A percentile compares a stretch with the other conserved stretches of the same genome.
Conservation (phyloP, 2,113 vertebrate species). For the Pseudopipra pipra region DNA sequence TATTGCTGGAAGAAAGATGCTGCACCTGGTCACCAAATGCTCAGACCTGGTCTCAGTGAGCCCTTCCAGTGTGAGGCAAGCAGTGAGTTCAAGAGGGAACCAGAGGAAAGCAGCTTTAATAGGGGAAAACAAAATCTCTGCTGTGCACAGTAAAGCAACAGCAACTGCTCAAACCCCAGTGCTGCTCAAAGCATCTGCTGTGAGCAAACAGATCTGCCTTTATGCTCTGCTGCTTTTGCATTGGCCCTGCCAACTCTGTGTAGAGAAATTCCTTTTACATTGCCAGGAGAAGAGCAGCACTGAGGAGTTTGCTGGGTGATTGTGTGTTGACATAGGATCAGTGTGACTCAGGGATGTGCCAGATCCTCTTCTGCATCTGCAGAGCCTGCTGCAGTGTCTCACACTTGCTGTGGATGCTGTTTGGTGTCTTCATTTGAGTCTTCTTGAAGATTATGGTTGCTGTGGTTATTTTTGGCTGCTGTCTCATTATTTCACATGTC, state of each 20-base stretch:
- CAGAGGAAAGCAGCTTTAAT: background rate
- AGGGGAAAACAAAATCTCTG: background rate
- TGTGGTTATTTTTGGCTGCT: conserved; percentile 32
- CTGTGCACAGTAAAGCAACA: background rate
- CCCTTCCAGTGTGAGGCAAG: background rate
- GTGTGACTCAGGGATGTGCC: background rate
- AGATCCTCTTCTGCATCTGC: background rate
- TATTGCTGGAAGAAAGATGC: background rate
- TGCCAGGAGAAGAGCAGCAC: background rate
- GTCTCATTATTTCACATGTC: background rate
- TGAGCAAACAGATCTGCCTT: background rate
- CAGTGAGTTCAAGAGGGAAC: background rate
- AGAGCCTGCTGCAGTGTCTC: conserved; percentile 11
- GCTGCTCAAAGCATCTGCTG: background rate
- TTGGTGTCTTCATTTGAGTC: background rate
- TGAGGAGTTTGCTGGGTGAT: background rate
- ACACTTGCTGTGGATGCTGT: background rate
- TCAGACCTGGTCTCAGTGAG: background rate
- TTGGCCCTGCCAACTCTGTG: background rate
- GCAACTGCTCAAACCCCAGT: background rate
- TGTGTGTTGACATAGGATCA: background rate
- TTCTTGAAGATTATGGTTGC: background rate
- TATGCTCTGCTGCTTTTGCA: background rate
- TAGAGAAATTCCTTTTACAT: background rate
- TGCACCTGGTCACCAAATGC: background rate